Base-by-base conservation (phyloP, 2,797 vertebrate genomes). In the Rhadinocentrus ornatus region DNA sequence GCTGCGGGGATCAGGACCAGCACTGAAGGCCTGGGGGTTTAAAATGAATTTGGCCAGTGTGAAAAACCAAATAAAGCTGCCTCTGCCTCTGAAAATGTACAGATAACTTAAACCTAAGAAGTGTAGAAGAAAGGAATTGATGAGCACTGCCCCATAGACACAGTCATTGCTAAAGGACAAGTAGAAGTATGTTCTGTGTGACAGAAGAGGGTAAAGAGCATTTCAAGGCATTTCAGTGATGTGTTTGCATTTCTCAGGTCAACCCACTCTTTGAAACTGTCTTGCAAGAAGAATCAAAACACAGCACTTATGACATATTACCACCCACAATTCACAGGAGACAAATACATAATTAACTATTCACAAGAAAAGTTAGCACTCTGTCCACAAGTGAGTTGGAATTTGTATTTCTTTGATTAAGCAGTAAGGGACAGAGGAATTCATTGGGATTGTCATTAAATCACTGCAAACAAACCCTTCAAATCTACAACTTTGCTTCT, bases 1-100 rank as follows among this genome's bases (percentile, higher is more conserved):
- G 97, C 95, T 97, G 94, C 90, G 89, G 94, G 95, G 94, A 95
- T 94, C 94, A 94, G 92, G 91, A 90, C 85, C 83, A 59, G 91
- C 93, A 89, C 82, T 91, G 87, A 93, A 94, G 94, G 94, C 94
- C 94, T 95, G 93, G 93, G 93, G 94, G 96, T 95, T 95, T 94
- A 94, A 92, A 94, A 95, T 93, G 93, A 95, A 95, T 94, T 95
- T 91, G 89, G 90, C 92, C 92, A 90, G 93, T 94, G 94, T 95
- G 94, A 95, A 95, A 94, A 95, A 89, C 91, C 82, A 94, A 95
- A 96, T 94, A 94, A 94, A 94, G 93, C 92, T 91, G 91, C 90
- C 87, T 81, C 83, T 77, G 61, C 82, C 24, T 53, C 81, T 74
- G 69, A 84, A 92, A 89, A 86, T 62, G 82, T 81, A 83, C 81